A percentile compares a stretch with the other conserved stretches of the same genome.
Conservation (phyloP, 2,797 vertebrate species). For the Alca torda region DNA sequence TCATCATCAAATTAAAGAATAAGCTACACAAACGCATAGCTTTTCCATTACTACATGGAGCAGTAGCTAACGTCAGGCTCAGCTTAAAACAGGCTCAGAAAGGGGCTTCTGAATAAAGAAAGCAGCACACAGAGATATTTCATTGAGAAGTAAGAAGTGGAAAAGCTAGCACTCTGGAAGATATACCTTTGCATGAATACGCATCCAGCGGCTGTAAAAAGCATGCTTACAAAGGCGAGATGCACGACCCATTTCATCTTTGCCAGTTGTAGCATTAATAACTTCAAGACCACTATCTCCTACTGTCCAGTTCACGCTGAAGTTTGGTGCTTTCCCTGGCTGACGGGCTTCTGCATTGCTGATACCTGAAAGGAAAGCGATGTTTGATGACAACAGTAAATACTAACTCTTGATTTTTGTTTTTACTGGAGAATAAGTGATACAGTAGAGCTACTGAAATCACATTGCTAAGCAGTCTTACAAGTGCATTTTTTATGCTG, state of each 20-base stretch:
- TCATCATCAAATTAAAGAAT: neutral
- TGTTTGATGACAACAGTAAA: neutral
- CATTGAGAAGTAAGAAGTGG: accelerated
- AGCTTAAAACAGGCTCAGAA: neutral
- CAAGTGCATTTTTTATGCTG: neutral
- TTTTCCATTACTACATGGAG: neutral
- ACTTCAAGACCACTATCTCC: constrained; percentile 89
- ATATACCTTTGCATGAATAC: constrained; percentile 89
- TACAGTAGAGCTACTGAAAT: neutral
- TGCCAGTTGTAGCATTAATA: constrained; percentile 95
- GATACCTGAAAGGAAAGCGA: constrained; percentile 81
- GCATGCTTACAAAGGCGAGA: constrained; percentile 96
- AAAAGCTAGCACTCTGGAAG: neutral
- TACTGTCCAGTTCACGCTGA: constrained; percentile 97
- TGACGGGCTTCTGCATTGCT: constrained; percentile 96
- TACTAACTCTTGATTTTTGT: too few species aligned
- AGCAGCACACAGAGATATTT: accelerated
- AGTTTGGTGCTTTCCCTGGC: constrained; percentile 95
- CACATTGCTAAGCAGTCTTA: neutral
- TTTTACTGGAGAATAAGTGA: neutral
- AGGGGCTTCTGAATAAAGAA: neutral
- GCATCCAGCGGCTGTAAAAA: constrained; percentile 94
- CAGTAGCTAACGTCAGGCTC: neutral
- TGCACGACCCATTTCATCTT: constrained; percentile 93
- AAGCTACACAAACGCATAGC: neutral